Evolutionary conservation across 2,113 vertebrate species (phyloP).

Genomic region (Ciconia stormi): DNA sequence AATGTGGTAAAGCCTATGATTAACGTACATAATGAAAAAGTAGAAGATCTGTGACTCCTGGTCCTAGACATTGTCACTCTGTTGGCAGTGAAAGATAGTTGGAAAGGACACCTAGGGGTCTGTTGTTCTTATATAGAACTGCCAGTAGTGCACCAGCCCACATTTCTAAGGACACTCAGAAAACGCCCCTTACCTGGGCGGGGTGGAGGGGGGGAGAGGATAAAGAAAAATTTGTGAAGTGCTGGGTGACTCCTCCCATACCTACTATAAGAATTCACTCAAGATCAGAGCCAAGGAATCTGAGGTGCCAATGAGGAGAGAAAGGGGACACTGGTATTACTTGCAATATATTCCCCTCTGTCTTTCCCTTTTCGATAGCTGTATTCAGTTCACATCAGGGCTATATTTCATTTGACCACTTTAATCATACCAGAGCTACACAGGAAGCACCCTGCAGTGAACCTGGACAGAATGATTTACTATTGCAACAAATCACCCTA

Average conservation of each 20-base stretch:
- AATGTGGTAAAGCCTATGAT: neutral
- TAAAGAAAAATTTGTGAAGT: neutral
- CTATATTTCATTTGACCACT: neutral
- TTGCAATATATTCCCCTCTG: neutral
- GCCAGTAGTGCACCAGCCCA: neutral
- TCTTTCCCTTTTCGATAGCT: neutral
- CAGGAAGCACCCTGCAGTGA: neutral
- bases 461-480: neutral
- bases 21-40: neutral
- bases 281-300: neutral
- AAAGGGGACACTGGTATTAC: neutral
- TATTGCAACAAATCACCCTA: neutral
- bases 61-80: neutral
- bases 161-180: neutral
- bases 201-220: rapidly evolving
- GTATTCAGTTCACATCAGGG: neutral
- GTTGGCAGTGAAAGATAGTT: neutral
- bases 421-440: neutral
- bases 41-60: neutral
- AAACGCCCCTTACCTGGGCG: rapidly evolving
- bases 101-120: rapidly evolving
- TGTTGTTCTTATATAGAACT: neutral
- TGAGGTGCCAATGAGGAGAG: neutral
- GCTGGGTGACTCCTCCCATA: neutral
- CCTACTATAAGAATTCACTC: neutral